phyloP scores from a whole-genome alignment of 2,113 vertebrate genomes.

The Sinosuthora webbiana region DNA sequence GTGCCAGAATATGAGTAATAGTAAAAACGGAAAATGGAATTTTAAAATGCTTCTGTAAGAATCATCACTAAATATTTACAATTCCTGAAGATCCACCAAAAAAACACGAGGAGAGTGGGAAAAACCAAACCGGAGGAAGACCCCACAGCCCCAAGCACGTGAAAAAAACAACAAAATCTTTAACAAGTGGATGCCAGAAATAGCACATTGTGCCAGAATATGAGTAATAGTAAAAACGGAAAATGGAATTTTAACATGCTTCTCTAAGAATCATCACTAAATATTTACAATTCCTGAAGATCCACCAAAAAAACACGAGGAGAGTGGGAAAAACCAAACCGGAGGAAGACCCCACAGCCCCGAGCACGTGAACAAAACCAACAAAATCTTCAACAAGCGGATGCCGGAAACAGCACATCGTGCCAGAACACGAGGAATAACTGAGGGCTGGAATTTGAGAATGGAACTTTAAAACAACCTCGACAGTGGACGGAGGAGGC shows the following conservation, averaged over 20 bases:
- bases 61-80: not conserved
- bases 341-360: not conserved
- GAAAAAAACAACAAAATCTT: not conserved
- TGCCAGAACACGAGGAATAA: not conserved
- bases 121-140: not conserved
- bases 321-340: fast-evolving
- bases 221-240: too few relatives aligned
- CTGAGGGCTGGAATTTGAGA: not conserved
- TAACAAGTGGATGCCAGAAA: not conserved
- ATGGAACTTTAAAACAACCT: fast-evolving
- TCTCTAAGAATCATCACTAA: not conserved
- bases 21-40: too few relatives aligned
- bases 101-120: fast-evolving
- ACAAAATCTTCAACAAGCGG: not conserved
- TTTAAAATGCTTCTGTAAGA: not conserved
- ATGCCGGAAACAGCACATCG: fast-evolving
- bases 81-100: not conserved
- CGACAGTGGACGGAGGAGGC: fast-evolving
- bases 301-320: fast-evolving
- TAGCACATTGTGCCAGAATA: fast-evolving
- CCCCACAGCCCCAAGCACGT: fast-evolving
- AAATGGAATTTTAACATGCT: too few relatives aligned
- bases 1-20: not conserved
- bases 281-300: not conserved
- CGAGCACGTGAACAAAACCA: not conserved